These are phyloP conservation scores for Phrynocephalus forsythii DNA, from an alignment of 2,797 vertebrate genomes.

Conservation along the genomic window DNA sequence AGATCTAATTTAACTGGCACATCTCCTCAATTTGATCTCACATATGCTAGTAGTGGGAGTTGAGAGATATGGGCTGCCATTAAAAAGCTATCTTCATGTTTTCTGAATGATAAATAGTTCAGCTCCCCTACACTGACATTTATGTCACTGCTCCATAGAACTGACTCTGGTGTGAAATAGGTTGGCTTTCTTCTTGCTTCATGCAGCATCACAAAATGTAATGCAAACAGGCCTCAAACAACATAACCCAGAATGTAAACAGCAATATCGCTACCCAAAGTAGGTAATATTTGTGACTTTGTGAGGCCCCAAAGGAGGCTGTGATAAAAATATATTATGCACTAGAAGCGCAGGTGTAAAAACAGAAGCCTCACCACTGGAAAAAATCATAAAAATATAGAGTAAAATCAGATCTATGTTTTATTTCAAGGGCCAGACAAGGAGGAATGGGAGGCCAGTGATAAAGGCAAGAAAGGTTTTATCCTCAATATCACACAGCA, in stretches of 20 bases:
- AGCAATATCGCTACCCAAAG: constrained; percentile 51
- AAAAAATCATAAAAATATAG: constrained; percentile 64
- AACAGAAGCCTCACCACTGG: constrained; percentile 46
- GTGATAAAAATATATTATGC: constrained; percentile 58
- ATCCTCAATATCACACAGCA: neutral
- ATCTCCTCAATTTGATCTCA: constrained; percentile 43
- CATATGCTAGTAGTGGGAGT: constrained; percentile 19
- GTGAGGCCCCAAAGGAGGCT: constrained; percentile 39
- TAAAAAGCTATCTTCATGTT: constrained; percentile 22
- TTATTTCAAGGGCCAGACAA: constrained; percentile 15
- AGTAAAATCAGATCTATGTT: constrained; percentile 45
- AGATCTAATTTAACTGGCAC: constrained; percentile 4
- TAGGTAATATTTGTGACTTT: constrained; percentile 55
- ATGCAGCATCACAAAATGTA: constrained; percentile 36
- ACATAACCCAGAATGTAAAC: constrained; percentile 43
- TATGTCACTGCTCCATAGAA: constrained; percentile 32
- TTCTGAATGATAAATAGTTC: constrained; percentile 6
- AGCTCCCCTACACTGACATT: constrained; percentile 26
- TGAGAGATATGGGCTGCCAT: constrained; percentile 42
- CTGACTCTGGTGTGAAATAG: constrained; percentile 41
- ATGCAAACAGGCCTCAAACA: constrained; percentile 46
- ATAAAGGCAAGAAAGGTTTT: neutral
- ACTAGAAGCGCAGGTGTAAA: constrained; percentile 58
- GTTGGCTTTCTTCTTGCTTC: constrained; percentile 13
- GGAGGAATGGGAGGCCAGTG: constrained; percentile 35